These are phyloP conservation scores for Caranx ignobilis DNA, from an alignment of 2,113 vertebrate genomes.

Conservation along the genomic window DNA sequence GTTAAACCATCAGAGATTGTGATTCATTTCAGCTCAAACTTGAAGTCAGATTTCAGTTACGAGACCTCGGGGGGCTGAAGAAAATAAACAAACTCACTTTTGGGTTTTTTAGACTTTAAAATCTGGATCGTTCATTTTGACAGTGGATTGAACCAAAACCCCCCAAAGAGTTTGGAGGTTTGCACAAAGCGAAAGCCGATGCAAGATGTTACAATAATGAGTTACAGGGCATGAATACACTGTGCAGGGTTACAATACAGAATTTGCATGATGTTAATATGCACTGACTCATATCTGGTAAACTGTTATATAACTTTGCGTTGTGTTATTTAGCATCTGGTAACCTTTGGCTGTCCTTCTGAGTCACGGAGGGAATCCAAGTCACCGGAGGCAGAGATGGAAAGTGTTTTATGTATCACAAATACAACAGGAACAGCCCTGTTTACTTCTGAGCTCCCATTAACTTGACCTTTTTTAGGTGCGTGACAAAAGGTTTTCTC, in stretches of 20 bases:
- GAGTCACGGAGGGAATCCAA: constrained; percentile 59
- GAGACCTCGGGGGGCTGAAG: not conserved
- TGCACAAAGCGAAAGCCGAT: not conserved
- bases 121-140: not conserved
- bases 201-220: constrained; percentile 17
- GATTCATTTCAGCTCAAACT: not conserved
- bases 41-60: not conserved
- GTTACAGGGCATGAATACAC: constrained; percentile 1
- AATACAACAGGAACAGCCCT: constrained; percentile 55
- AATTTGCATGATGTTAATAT: constrained; percentile 31
- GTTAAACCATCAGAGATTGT: not conserved
- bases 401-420: constrained; percentile 70
- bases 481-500: constrained; percentile 55
- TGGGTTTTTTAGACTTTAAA: constrained; percentile 10
- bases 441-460: constrained; percentile 58
- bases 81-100: not conserved
- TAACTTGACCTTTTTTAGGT: constrained; percentile 17
- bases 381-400: constrained; percentile 62
- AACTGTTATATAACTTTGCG: constrained; percentile 58
- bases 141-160: not conserved
- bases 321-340: constrained; percentile 75
- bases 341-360: constrained; percentile 73
- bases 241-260: not conserved
- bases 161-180: not conserved
- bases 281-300: constrained; percentile 53